A percentile compares a stretch with the other conserved stretches of the same genome.
phyloP scores from a whole-genome alignment of 92 coral and sea anemone genomes.

The Desmophyllum pertusum region DNA sequence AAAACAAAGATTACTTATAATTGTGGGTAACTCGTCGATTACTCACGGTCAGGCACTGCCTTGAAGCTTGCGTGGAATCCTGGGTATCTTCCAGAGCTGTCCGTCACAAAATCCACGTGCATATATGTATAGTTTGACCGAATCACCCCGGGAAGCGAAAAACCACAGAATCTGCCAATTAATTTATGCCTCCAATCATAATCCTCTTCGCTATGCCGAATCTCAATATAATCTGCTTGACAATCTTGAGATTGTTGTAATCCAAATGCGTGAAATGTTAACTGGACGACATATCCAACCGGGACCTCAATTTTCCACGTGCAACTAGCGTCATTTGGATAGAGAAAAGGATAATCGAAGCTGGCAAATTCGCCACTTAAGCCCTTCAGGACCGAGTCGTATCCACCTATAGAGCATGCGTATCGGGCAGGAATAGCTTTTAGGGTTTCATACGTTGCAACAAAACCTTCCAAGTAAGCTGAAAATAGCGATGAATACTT shows the following conservation, averaged over 20 bases:
- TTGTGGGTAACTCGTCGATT: no score
- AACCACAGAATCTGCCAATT: slow-evolving; percentile 53
- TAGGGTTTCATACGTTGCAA: slow-evolving; percentile 41
- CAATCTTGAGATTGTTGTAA: slow-evolving; percentile 47
- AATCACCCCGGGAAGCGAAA: slow-evolving; percentile 12
- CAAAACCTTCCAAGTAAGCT: slow-evolving; percentile 18
- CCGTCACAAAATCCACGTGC: slow-evolving; percentile 33
- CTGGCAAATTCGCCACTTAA: slow-evolving; percentile 24
- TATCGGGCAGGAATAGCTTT: slow-evolving; percentile 46
- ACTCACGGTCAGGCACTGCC: slow-evolving; percentile 49
- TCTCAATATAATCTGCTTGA: slow-evolving; percentile 30
- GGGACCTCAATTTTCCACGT: slow-evolving; percentile 55
- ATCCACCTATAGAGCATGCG: slow-evolving; percentile 30
- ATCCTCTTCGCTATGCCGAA: neutral
- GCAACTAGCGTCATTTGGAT: slow-evolving; percentile 48
- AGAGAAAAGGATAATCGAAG: slow-evolving; percentile 37
- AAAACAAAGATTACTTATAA: no score
- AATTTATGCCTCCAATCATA: no score
- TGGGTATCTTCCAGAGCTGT: slow-evolving; percentile 56
- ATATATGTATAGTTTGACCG: slow-evolving; percentile 41
- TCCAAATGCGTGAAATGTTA: slow-evolving; percentile 40
- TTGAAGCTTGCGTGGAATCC: slow-evolving; percentile 60
- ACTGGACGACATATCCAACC: slow-evolving; percentile 20
- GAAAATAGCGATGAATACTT: slow-evolving; percentile 1
- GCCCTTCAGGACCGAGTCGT: neutral